A percentile compares a stretch with the other conserved stretches of the same genome.
These are phyloP conservation scores for Cephus pulcher DNA, from an alignment of 2,888 invertebrate species.

Conservation along the genomic window DNA sequence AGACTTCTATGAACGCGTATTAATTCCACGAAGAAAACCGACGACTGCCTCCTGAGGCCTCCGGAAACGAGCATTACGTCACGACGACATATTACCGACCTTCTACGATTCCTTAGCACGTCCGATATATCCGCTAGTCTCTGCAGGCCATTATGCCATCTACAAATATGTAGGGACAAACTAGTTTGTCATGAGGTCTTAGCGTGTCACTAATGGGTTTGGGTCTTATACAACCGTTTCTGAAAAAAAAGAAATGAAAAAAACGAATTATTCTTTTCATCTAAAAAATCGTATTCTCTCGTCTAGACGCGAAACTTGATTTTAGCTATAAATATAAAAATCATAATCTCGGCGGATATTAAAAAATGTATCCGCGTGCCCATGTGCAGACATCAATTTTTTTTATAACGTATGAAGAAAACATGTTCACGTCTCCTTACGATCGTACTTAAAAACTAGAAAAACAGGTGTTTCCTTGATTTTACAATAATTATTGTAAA, in stretches of 20 bases:
- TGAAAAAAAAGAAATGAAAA: background rate
- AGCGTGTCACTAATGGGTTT: background rate
- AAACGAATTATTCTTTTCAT: background rate
- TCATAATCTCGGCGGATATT: background rate
- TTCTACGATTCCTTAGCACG: background rate
- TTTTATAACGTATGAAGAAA: background rate
- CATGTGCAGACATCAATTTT: background rate
- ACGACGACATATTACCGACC: conserved; percentile 1
- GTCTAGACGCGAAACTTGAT: background rate
- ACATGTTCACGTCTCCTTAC: background rate
- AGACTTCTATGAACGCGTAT: background rate
- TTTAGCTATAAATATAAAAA: background rate
- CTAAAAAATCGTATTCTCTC: background rate
- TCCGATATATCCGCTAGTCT: background rate
- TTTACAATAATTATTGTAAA: background rate
- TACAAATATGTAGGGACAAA: background rate
- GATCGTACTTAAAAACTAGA: background rate
- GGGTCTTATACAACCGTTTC: background rate
- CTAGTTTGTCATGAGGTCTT: too few species aligned
- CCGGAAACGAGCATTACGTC: background rate
- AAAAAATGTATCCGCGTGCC: background rate
- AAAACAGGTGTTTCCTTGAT: background rate
- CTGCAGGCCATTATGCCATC: background rate
- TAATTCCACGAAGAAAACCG: background rate
- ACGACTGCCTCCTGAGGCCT: background rate